Evolutionary conservation across 2,797 vertebrate genomes (phyloP).

Genomic region (Brotula barbata): DNA sequence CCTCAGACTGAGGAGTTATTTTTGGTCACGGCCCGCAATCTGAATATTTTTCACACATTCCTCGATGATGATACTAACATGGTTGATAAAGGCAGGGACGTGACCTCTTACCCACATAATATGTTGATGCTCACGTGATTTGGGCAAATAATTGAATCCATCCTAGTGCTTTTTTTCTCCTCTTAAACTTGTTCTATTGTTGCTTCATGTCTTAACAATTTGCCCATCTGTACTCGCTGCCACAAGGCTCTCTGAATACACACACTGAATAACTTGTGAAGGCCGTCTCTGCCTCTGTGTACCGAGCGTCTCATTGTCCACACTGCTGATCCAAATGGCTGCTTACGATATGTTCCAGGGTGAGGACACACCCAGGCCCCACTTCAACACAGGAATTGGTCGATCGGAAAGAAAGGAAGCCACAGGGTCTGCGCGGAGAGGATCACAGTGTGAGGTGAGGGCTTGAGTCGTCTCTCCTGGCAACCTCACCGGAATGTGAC

Average conservation of each 20-base stretch:
- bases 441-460: constrained; percentile 35
- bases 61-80: constrained; percentile 5
- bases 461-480: neutral
- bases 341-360: constrained; percentile 61
- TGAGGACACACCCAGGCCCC: constrained; percentile 55
- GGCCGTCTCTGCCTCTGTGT: constrained; percentile 19
- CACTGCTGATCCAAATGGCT: constrained; percentile 43
- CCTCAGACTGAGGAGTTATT: no score
- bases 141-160: constrained; percentile 1
- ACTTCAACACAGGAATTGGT: constrained; percentile 47
- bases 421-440: constrained; percentile 25
- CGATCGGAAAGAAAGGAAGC: constrained; percentile 12
- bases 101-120: neutral
- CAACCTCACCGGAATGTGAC: constrained; percentile 3
- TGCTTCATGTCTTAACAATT: no score
- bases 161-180: no score
- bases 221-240: constrained; percentile 7
- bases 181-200: no score
- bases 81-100: neutral
- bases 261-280: constrained; percentile 9
- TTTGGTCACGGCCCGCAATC: neutral
- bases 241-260: neutral
- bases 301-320: constrained; percentile 22
- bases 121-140: neutral
- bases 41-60: neutral